Base-by-base conservation (phyloP, 2,888 invertebrate genomes). In the Agrotis clavis region DNA sequence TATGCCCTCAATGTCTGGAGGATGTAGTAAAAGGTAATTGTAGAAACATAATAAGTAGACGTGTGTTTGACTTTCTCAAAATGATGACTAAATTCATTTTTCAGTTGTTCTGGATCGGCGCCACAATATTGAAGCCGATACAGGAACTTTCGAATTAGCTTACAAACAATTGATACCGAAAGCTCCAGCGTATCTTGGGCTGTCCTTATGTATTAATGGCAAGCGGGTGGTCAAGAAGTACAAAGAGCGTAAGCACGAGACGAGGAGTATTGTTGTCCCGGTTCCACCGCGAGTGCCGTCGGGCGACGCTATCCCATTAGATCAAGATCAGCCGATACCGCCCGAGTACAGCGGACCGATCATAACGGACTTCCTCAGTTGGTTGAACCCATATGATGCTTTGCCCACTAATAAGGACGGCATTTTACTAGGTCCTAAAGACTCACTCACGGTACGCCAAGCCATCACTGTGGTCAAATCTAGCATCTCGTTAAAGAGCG, bases 1-100 rank as follows among this genome's bases (percentile, higher is more conserved):
- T 99, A 89, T 99, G 99, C 90, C 97, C 98, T 13, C 98, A 98
- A 90, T 98, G 98, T 74, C 96, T 99, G 76, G 98, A 99, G 90
- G 99, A 99, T 94, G 97, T 98, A 5, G 97, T 99, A 59, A 99
- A 99, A 98, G 99, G 99, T 81, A 74, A 67, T 50, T 68, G 19
- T 9, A 53, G 14, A 45, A 70, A 45, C 21, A 5, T 30, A 9
- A 16, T 19, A 18, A 70, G 14, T n/a, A 19, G 13, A 50, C 54
- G 13, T 72, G 51, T 66, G 41, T 45, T 54, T 25, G 9, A 14
- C 25, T 18, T 13, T 50, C 51, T 54, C 19, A 21, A 45, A 61
- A 11, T 45, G 63, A 74, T 50, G 13, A 45, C 60, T 18, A 30
- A 25, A 57, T 47, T 35, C 0, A 65, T 71, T 19, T 61, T 83